Base-by-base conservation (phyloP, 2,797 vertebrate species). In the Melanotaenia pygmaea region DNA sequence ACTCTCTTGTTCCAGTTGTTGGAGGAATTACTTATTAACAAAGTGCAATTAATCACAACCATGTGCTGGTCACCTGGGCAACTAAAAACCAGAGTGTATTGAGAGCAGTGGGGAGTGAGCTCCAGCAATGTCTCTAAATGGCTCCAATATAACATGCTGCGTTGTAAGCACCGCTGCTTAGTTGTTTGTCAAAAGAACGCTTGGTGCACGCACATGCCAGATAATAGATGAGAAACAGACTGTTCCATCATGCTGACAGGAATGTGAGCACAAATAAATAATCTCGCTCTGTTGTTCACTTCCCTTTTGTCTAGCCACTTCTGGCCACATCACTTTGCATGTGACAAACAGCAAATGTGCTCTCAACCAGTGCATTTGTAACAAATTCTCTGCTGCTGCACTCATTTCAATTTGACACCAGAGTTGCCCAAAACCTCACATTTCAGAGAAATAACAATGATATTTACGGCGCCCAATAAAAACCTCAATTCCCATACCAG, bases 41-140 rank as follows among this genome's bases (percentile, higher is more conserved):
- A 93, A 92, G 86, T 85, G 83, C 83, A 88, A 92, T 95, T 94
- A 92, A 94, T 94, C 93, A 94, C 54, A 40, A 67, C 43, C 11
- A 47, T 72, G 83, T 79, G 68, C 65, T 45, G 73, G 84, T 87
- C 85, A 90, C 85, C 84, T 85, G 83, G 79, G 82, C 74, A 77
- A 73, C 80, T 67, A 51, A 64, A 70, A 80, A 70, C 37, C 72
- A 59, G 69, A 14, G 37, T 56, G 74, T 50, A 53, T 20, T 50
- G 74, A 62, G 56, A 80, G 70, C 64, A 74, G 68, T 59, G 63
- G 76, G 76, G 68, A 80, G 72, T 72, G 70, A 72, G 72, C 77
- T 84, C 80, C 78, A 71, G 72, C 40, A 10, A 77, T 57, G 74
- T 64, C 64, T 59, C 70, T 89, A 85, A 92, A 88, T 79, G 76